Conservation (phyloP, 2,797 vertebrate species). For the Acipenser ruthenus region DNA sequence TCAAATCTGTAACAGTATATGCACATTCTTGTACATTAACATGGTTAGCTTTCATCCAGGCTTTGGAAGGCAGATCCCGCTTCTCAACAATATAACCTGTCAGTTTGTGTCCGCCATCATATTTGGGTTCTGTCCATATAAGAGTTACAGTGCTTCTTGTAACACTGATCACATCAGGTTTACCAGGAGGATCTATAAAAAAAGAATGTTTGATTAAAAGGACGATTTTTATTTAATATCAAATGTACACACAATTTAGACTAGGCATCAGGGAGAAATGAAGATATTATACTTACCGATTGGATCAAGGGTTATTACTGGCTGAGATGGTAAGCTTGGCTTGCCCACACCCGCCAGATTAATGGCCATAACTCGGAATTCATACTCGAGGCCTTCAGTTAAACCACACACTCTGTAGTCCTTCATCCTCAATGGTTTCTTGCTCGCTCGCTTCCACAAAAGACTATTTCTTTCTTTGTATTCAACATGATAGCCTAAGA, state of each 20-base stretch:
- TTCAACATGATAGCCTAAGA: constrained; percentile 86
- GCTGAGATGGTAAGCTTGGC: constrained; percentile 85
- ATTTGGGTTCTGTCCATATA: constrained; percentile 92
- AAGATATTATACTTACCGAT: constrained; percentile 68
- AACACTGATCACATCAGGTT: constrained; percentile 90
- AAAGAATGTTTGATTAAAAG: background rate
- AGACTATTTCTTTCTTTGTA: constrained; percentile 97
- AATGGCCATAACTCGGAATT: constrained; percentile 96
- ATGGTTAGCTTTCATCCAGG: constrained; percentile 92
- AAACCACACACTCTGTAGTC: constrained; percentile 85
- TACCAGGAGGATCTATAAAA: constrained; percentile 84
- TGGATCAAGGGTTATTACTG: constrained; percentile 84
- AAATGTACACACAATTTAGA: background rate
- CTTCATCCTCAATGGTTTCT: constrained; percentile 78
- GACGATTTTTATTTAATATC: too few species aligned
- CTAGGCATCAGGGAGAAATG: background rate
- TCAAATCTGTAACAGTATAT: constrained; percentile 81
- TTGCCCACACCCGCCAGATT: constrained; percentile 91
- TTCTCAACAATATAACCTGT: constrained; percentile 94
- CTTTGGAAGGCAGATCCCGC: constrained; percentile 86
- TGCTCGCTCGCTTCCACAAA: constrained; percentile 89
- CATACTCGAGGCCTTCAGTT: constrained; percentile 95
- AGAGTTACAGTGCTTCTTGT: constrained; percentile 88
- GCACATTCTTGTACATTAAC: constrained; percentile 91
- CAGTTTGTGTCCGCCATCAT: constrained; percentile 90